Conservation (phyloP, 2,888 invertebrate species). For the Abrostola triplasia region DNA sequence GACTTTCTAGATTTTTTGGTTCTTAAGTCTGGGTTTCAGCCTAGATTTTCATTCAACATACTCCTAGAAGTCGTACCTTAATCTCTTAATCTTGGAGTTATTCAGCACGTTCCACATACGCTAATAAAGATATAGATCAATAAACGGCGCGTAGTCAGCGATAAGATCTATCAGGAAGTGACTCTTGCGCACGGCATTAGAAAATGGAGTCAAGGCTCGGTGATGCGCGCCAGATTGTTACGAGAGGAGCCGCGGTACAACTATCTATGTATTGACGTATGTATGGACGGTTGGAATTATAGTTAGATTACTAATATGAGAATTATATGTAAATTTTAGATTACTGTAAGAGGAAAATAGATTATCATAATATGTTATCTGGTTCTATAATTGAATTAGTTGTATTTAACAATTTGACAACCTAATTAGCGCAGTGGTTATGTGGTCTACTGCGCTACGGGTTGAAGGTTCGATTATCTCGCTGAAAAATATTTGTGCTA, state of each 20-base stretch:
- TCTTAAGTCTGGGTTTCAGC: not conserved
- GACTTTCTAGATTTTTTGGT: not conserved
- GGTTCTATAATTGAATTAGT: no score
- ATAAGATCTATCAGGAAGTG: conserved; percentile 56
- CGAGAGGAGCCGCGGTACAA: conserved; percentile 28
- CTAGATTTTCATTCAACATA: not conserved
- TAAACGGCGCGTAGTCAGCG: conserved; percentile 37
- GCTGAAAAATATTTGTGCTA: no score
- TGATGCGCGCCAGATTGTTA: conserved; percentile 51
- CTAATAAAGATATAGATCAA: conserved; percentile 45
- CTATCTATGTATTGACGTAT: conserved; percentile 9
- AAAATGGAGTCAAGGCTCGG: conserved; percentile 55
- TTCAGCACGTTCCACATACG: conserved; percentile 31
- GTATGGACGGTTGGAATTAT: conserved; percentile 1
- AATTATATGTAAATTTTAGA: no score
- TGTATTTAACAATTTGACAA: no score
- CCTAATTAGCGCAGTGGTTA: no score
- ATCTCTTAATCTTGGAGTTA: conserved; percentile 1
- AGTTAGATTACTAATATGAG: no score
- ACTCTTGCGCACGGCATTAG: conserved; percentile 48
- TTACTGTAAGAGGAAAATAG: conserved; percentile 1
- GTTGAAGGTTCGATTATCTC: no score
- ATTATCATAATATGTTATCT: no score
- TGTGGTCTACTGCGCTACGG: no score
- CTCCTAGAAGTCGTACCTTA: not conserved